Percentiles rank a stretch among this genome's conserved stretches.
These are phyloP conservation scores for Pangasianodon gigas DNA, from an alignment of 2,113 vertebrate genomes.

Conservation along the genomic window DNA sequence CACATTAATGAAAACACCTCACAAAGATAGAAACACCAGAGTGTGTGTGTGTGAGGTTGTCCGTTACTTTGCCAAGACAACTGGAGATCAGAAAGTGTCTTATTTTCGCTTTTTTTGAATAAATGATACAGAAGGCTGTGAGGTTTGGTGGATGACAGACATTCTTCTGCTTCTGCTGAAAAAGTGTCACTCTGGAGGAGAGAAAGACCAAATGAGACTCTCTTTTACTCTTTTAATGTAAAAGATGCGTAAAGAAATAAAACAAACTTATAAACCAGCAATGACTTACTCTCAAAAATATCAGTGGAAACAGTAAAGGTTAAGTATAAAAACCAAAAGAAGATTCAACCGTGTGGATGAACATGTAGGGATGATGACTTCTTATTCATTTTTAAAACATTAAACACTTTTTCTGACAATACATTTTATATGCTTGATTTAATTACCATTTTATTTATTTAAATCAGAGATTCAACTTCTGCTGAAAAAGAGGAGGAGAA, in stretches of 20 bases:
- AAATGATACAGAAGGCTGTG: constrained; percentile 23
- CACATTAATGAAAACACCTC: neutral
- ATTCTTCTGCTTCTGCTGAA: neutral
- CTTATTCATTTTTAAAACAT: neutral
- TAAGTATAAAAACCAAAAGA: neutral
- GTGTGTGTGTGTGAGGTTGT: constrained; percentile 55
- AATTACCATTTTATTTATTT: neutral
- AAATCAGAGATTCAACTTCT: neutral
- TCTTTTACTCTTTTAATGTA: neutral
- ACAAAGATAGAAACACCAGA: neutral
- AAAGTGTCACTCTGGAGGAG: constrained; percentile 34
- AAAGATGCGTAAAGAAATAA: neutral
- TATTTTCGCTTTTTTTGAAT: constrained; percentile 55
- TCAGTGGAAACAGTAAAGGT: neutral
- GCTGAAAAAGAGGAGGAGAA: neutral
- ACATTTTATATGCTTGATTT: neutral
- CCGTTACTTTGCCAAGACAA: constrained; percentile 61
- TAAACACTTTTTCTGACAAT: neutral
- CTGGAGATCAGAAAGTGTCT: constrained; percentile 53
- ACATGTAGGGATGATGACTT: neutral
- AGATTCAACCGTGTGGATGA: neutral
- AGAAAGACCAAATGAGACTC: neutral
- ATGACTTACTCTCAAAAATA: neutral
- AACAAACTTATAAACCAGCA: neutral
- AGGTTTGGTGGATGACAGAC: neutral